Base-by-base conservation (phyloP, 2,888 invertebrate species). In the Pyralis farinalis region DNA sequence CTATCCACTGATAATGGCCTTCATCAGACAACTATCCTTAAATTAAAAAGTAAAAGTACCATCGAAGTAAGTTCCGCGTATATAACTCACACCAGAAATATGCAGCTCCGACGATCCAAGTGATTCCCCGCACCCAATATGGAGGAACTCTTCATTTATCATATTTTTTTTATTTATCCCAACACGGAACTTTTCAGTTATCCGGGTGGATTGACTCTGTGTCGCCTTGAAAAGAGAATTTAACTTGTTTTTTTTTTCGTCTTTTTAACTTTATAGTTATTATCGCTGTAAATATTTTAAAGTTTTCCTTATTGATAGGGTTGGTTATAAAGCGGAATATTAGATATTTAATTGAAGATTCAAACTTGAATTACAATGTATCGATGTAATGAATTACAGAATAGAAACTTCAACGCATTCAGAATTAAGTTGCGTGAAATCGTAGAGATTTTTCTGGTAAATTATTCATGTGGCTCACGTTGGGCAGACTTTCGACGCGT, bases 401-500 rank as follows among this genome's bases (percentile, higher is more conserved):
- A 79, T 83, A 81, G 87, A 84, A 85, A 85, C 71, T 69, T 70
- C 76, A 71, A 83, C 83, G 84, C 82, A 81, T 75, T 76, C 71
- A 63, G 86, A 87, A 88, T 87, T 77, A 78, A 79, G 76, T 80
- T 73, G 71, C 75, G 87, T 84, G 86, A 87, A 88, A 88, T 85
- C 86, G 87, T 83, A 80, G 84, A 87, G 86, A 86, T 84, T 85
- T 86, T 87, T 87, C 85, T 88, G 87, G 84, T 87, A 85, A 87
- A 88, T 88, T 84, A 88, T 88, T 87, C 87, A 88, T 87, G 83
- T 85, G 71, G 76, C 79, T 77, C 71, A 78, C 77, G 77, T 73
- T 78, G 80, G 74, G 70, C 68, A 62, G 71, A 84, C 87, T 86
- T 87, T 86, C 87, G 76, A 82, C 70, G 71, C 69, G 74, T 72